Percentiles rank a stretch among this genome's conserved stretches.
Evolutionary conservation across 2,797 vertebrate species (phyloP).

Genomic region (Anas georgica): DNA sequence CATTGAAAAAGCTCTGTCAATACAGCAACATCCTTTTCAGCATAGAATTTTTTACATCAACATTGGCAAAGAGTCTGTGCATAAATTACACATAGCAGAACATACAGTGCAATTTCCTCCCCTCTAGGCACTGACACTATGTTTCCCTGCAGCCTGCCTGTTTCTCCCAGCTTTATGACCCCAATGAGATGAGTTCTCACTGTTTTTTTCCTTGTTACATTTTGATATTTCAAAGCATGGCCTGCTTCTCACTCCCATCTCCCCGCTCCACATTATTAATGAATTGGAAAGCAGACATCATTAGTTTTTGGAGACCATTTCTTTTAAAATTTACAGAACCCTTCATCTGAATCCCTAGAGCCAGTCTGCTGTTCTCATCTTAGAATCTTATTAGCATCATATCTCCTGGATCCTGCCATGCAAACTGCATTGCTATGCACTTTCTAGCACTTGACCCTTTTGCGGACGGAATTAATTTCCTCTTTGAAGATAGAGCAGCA

Average conservation of each 20-base stretch:
- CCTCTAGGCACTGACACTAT: conserved; percentile 36
- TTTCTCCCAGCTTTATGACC: conserved; percentile 78
- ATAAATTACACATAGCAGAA: conserved; percentile 67
- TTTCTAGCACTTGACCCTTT: conserved; percentile 92
- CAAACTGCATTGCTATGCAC: conserved; percentile 92
- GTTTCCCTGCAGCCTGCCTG: conserved; percentile 66
- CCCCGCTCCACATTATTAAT: conserved; percentile 90
- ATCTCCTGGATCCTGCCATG: conserved; percentile 88
- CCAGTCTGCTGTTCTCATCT: conserved; percentile 86
- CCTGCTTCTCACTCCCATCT: conserved; percentile 78
- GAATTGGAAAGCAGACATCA: conserved; percentile 88
- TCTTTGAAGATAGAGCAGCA: conserved; percentile 78
- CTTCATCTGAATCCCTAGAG: conserved; percentile 91
- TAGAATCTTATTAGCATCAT: conserved; percentile 94
- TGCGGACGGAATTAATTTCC: conserved; percentile 89
- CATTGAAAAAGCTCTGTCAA: conserved; percentile 68
- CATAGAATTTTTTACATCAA: conserved; percentile 60
- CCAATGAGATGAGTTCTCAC: conserved; percentile 74
- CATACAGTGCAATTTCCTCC: conserved; percentile 59
- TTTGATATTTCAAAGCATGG: conserved; percentile 83
- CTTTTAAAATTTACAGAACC: conserved; percentile 90
- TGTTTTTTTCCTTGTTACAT: conserved; percentile 77
- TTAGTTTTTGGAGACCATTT: conserved; percentile 93
- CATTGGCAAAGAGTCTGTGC: conserved; percentile 54
- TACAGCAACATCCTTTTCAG: conserved; percentile 50